These are phyloP conservation scores for Platycnemis pennipes DNA, from an alignment of 2,888 invertebrate genomes.

Conservation along the genomic window DNA sequence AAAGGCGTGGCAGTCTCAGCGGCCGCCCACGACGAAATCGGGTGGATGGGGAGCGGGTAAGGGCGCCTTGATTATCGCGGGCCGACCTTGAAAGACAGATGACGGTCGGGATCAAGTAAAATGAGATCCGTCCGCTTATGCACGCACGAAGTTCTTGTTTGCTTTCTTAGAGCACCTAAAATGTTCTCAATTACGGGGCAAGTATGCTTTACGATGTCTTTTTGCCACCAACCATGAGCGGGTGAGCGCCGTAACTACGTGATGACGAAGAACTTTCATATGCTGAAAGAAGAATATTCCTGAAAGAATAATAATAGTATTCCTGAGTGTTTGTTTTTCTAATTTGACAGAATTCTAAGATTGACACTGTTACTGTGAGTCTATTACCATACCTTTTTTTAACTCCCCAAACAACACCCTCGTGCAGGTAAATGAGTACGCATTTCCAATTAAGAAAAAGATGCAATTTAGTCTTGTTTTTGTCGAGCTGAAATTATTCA, in stretches of 20 bases:
- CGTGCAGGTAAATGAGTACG: no score
- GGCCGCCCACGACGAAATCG: background rate
- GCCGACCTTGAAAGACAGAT: conserved; percentile 21
- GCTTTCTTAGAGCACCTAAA: background rate
- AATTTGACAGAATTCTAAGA: no score
- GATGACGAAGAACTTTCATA: background rate
- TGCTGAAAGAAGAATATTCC: no score
- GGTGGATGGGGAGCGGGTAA: background rate
- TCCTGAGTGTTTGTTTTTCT: no score
- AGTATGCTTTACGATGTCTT: background rate
- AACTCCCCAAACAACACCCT: no score
- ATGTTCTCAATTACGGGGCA: background rate
- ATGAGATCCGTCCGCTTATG: background rate
- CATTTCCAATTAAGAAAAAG: no score
- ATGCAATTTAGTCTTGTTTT: no score
- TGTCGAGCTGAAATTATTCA: no score
- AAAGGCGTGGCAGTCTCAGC: background rate
- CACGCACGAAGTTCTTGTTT: background rate
- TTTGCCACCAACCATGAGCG: background rate
- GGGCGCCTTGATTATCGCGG: background rate
- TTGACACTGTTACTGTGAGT: no score
- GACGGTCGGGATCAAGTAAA: background rate
- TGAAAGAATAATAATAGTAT: no score
- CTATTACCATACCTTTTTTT: no score
- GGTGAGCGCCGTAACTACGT: background rate